Evolutionary conservation across 2,888 invertebrate species (phyloP).

Genomic region (Melinopterus prodromus): DNA sequence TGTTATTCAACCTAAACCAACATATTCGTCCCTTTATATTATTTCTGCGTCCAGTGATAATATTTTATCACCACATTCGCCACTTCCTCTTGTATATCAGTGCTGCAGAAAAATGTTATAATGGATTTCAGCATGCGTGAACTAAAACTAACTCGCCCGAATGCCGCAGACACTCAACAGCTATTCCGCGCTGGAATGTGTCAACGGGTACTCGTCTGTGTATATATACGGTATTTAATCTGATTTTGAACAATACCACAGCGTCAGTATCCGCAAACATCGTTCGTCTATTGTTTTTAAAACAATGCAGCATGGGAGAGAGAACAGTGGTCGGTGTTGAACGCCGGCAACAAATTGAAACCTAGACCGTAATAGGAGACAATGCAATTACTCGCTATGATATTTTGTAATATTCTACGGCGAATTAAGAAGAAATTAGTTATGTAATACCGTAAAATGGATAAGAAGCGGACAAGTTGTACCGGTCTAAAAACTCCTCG

Average conservation of each 20-base stretch:
- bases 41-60: no score
- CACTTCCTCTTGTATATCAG: not conserved
- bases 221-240: not conserved
- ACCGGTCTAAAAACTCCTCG: not conserved
- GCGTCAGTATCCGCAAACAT: not conserved
- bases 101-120: not conserved
- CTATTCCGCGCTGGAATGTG: not conserved
- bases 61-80: no score
- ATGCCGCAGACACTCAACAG: not conserved
- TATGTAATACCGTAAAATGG: not conserved
- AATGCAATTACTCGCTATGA: not conserved
- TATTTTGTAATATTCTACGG: not conserved
- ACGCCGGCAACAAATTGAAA: not conserved
- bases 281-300: not conserved
- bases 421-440: not conserved
- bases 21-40: no score
- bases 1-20: no score
- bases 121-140: not conserved
- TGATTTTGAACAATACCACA: not conserved
- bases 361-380: not conserved
- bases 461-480: not conserved
- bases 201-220: not conserved
- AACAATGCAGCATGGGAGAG: not conserved
- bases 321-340: not conserved
- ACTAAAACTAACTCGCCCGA: not conserved